Evolutionary conservation across 2,113 vertebrate genomes (phyloP).

Genomic region (Dromiciops gliroides): DNA sequence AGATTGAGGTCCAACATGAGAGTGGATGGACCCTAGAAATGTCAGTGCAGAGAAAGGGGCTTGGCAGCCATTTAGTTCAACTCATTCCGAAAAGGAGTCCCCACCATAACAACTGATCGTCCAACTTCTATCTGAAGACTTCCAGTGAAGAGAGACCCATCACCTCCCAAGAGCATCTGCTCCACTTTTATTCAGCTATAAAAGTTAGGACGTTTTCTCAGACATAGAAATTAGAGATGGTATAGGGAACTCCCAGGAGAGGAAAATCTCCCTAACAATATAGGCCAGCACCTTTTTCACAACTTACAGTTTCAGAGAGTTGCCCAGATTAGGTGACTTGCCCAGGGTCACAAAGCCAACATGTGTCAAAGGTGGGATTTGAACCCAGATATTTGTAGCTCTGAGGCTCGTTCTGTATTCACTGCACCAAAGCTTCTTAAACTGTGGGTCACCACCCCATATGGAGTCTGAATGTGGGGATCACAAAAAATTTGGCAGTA

Average conservation of each 20-base stretch:
- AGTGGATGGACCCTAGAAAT: not conserved
- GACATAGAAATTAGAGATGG: not conserved
- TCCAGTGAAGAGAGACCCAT: not conserved
- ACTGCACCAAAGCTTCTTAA: too few species aligned
- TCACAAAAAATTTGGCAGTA: too few species aligned
- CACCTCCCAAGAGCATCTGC: not conserved
- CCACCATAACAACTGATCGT: too few species aligned
- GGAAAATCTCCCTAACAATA: not conserved
- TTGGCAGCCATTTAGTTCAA: not conserved
- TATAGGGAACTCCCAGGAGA: not conserved
- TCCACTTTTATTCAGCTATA: not conserved
- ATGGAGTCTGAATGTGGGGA: too few species aligned
- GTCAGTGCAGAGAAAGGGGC: not conserved
- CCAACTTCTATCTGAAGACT: not conserved
- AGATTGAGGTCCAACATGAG: not conserved
- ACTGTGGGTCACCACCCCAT: too few species aligned
- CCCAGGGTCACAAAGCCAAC: constrained; percentile 8
- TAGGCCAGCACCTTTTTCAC: not conserved
- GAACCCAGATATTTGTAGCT: not conserved
- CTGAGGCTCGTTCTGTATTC: not conserved
- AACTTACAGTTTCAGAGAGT: not conserved
- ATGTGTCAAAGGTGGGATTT: not conserved
- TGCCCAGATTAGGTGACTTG: not conserved
- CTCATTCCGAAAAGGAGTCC: too few species aligned
- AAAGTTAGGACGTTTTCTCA: not conserved